These are phyloP conservation scores for Homarus gammarus DNA, from an alignment of 2,888 invertebrate genomes.

Conservation along the genomic window DNA sequence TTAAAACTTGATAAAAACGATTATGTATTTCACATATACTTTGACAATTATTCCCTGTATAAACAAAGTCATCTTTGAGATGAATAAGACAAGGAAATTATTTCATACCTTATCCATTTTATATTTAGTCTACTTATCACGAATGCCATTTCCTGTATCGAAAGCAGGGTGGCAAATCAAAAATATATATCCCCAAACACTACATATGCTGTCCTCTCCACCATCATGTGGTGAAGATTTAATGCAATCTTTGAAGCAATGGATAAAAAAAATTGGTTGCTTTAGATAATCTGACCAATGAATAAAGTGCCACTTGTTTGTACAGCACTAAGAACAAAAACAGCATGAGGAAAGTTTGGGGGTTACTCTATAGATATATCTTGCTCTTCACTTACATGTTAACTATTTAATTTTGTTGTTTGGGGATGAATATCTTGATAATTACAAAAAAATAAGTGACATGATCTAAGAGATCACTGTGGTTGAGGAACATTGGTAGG, in stretches of 20 bases:
- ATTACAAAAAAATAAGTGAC: neutral
- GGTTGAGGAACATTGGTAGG: constrained; percentile 31
- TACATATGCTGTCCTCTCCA: neutral
- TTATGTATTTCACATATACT: neutral
- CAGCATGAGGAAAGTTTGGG: neutral
- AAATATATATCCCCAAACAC: neutral
- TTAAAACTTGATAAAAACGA: neutral
- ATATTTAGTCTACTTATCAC: neutral
- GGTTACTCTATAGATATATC: neutral
- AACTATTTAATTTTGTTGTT: constrained; percentile 1
- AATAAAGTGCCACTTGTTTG: neutral
- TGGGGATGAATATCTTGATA: constrained; percentile 10
- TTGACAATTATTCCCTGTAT: neutral
- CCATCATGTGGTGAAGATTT: neutral
- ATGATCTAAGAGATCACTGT: constrained; percentile 20
- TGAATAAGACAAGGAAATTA: neutral
- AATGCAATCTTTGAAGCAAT: neutral
- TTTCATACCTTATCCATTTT: neutral
- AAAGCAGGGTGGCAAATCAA: neutral
- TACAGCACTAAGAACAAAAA: neutral
- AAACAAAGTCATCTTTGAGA: neutral
- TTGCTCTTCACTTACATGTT: neutral
- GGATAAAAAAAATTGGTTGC: neutral
- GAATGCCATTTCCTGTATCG: neutral
- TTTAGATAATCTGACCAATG: neutral